Base-by-base conservation (phyloP, 1,140 invertebrate species). In the Penaeus vannamei region DNA sequence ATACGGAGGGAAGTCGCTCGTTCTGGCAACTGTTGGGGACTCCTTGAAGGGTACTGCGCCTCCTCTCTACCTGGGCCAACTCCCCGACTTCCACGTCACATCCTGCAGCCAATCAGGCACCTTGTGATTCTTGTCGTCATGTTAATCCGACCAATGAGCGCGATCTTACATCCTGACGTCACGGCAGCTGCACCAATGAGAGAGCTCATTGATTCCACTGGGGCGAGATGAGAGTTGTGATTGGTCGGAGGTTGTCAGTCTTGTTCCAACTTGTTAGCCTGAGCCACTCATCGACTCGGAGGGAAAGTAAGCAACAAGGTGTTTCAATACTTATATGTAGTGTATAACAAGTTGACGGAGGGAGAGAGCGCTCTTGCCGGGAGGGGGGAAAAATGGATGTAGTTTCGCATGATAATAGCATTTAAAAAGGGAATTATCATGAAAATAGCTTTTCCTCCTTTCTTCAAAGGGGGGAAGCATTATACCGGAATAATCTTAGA, bases 61-160 rank as follows among this genome's bases (percentile, higher is more conserved):
- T 69, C 32, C 66, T n/a, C 64, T 26, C 66, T 69, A 69, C 66
- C 66, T 69, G 66, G 66, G 66, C 66, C 66, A 69, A 69, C 66
- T 69, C 66, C 82, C 61, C 14, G 82, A 84, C 82, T 36, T 36
- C 82, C 59, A 77, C 72, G 53, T 86, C 72, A 79, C 85, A 77
- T 85, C 42, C 36, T 26, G 42, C 85, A 76, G 69, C 85, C 85
- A 86, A 86, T 86, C 72, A 77, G 72, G 72, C 60, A 59, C 85
- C 85, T 79, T 79, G 59, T 79, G 59, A 76, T 77, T 77, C 29
- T n/a, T 32, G 85, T 79, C 84, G 85, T 86, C 85, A 86, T 61
- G 85, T 86, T 86, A 86, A 86, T 86, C 85, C 85, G 53, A 62
- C 85, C 85, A 86, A 86, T 86, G 85, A 86, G 72, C 69, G 53